phyloP scores from a whole-genome alignment of 2,888 invertebrate genomes.

The Scaptomyza parva region DNA sequence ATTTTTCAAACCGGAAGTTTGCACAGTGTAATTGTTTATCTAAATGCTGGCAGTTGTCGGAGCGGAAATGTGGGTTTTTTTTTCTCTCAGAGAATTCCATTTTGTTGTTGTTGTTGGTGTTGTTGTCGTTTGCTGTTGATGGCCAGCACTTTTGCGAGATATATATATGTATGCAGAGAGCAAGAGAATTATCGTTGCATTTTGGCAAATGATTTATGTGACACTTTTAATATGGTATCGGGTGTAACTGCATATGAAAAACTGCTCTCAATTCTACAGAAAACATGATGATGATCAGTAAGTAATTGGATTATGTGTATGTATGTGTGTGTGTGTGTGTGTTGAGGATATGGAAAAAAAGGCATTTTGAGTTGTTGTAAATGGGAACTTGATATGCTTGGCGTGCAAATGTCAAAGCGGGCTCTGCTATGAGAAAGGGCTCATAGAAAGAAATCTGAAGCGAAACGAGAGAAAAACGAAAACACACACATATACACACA shows the following conservation, averaged over 20 bases:
- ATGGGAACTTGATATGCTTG: conserved; percentile 53
- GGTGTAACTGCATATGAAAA: conserved; percentile 11
- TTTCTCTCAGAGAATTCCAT: conserved; percentile 10
- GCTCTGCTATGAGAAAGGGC: too few species aligned
- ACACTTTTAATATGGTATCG: conserved; percentile 44
- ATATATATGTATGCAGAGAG: conserved; percentile 19
- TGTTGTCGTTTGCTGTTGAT: conserved; percentile 40
- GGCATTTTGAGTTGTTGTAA: conserved; percentile 13
- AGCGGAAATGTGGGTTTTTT: conserved; percentile 53
- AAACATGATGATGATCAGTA: conserved; percentile 57
- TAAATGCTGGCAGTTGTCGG: conserved; percentile 56
- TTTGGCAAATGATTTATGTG: conserved; percentile 68
- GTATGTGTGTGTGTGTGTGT: conserved; percentile 10
- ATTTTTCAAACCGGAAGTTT: conserved; percentile 65
- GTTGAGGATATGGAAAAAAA: not conserved
- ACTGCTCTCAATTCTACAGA: conserved; percentile 9
- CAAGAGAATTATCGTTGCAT: conserved; percentile 39
- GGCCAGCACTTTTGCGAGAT: conserved; percentile 46
- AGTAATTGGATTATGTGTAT: conserved; percentile 54
- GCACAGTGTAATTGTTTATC: conserved; percentile 70
- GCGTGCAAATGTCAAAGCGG: conserved; percentile 25
- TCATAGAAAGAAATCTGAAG: conserved; percentile 23
- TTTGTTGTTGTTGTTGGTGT: conserved; percentile 3
- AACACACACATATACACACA: not conserved
- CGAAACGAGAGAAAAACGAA: conserved; percentile 16